Base-by-base conservation (phyloP, 2,888 invertebrate species). In the Pheosia tremula region DNA sequence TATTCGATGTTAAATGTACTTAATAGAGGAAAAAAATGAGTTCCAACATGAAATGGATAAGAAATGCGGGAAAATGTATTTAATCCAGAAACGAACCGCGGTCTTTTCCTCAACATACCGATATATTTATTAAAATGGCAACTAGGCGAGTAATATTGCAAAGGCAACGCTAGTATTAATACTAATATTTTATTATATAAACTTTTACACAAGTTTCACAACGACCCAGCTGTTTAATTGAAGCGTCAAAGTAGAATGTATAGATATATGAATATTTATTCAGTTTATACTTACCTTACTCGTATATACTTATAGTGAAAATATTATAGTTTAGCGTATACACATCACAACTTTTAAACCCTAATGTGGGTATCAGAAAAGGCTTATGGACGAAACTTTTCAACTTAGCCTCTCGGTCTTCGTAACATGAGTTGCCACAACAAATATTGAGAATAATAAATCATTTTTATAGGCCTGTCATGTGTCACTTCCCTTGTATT, bases 361-460 rank as follows among this genome's bases (percentile, higher is more conserved):
- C 47, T 50, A 53, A 55, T 13, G 24, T 39, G 13, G 45, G 11
- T 36, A 56, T 45, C 45, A 43, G 36, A 61, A 57, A 53, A 50
- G 10, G 52, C 43, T 50, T 56, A 57, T 24, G 11, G 5, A 57
- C 45, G 1, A 47, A 62, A 58, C 9, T 59, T 58, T 63, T 57
- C n/a, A 54, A 54, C 53, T 60, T 57, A 43, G 47, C 39, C 9
- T 56, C 58, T 24, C 50, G 52, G 36, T 8, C 38, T n/a, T n/a
- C 24, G n/a, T 47, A 47, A 47, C 47, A 47, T 24, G 24, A 43
- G 53, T 54, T 13, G 47, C 39, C 39, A 58, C 57, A 74, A 77
- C 75, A 75, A 75, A 80, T 78, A 82, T 80, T 74, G 73, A 73
- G 67, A 59, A 71, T 64, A 64, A 77, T 78, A 75, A 72, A 78